Evolutionary conservation across 2,888 invertebrate species (phyloP).

Genomic region (Caenorhabditis sp.): DNA sequence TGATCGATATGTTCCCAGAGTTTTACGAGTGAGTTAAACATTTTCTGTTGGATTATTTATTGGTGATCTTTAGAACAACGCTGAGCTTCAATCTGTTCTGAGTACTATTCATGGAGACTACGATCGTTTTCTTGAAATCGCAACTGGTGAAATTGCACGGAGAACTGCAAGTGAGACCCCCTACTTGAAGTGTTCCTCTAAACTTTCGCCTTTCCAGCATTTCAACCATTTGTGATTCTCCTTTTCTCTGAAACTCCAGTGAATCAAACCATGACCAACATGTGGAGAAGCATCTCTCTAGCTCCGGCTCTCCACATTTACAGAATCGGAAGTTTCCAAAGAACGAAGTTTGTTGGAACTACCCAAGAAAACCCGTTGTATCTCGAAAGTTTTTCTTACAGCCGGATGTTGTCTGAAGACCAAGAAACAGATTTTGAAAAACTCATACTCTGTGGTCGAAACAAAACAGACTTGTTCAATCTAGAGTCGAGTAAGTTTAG

Average conservation of each 20-base stretch:
- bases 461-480: slow-evolving; percentile 24
- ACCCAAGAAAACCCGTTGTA: background rate
- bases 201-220: slow-evolving; percentile 30
- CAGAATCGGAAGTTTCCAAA: slow-evolving; percentile 65
- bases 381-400: slow-evolving; percentile 10
- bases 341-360: slow-evolving; percentile 24
- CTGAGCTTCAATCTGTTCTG: slow-evolving; percentile 58
- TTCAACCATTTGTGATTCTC: slow-evolving; percentile 67
- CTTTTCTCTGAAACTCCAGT: slow-evolving; percentile 67
- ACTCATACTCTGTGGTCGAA: slow-evolving; percentile 58
- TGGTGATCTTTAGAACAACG: slow-evolving; percentile 50
- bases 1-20: slow-evolving; percentile 64
- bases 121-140: slow-evolving; percentile 63
- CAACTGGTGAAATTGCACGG: slow-evolving; percentile 60
- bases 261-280: slow-evolving; percentile 51
- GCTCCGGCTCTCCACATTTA: slow-evolving; percentile 67
- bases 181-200: background rate
- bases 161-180: slow-evolving; percentile 50
- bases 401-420: slow-evolving; percentile 46
- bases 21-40: slow-evolving; percentile 41
- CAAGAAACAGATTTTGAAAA: slow-evolving; percentile 63
- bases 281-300: slow-evolving; percentile 65
- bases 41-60: background rate
- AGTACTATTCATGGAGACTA: slow-evolving; percentile 64
- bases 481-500: slow-evolving; percentile 51